phyloP scores from a whole-genome alignment of 2,888 invertebrate genomes.

The Apotomis turbidana region DNA sequence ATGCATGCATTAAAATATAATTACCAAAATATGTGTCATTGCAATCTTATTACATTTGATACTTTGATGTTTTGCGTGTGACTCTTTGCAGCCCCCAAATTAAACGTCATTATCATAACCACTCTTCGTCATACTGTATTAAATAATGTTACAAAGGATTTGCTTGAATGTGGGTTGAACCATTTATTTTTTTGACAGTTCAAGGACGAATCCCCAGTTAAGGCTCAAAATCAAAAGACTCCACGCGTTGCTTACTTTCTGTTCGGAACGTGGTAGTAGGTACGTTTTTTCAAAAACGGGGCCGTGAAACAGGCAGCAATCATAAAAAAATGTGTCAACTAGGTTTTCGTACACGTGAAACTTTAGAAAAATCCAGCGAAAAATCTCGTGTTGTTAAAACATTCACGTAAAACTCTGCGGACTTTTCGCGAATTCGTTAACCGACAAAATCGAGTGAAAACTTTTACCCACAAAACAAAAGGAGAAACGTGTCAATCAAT shows the following conservation, averaged over 20 bases:
- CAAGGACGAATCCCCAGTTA: no score
- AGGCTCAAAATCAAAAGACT: no score
- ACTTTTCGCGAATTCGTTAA: constrained; percentile 63
- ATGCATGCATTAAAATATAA: no score
- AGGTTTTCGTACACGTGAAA: constrained; percentile 54
- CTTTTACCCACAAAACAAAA: constrained; percentile 33
- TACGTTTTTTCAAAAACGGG: constrained; percentile 27
- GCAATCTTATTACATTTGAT: no score
- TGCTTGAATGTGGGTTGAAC: no score
- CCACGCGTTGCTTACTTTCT: constrained; percentile 4
- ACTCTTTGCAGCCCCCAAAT: no score
- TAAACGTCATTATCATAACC: no score
- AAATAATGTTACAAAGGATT: no score
- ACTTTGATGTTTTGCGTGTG: no score
- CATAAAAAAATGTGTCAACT: constrained; percentile 53
- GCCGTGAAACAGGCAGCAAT: constrained; percentile 48
- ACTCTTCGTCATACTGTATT: no score
- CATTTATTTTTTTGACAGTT: no score
- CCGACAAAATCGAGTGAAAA: constrained; percentile 47
- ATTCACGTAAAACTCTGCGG: constrained; percentile 66
- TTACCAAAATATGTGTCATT: no score
- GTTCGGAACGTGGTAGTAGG: constrained; percentile 9
- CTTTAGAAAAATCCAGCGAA: constrained; percentile 57
- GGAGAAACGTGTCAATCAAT: constrained; percentile 36
- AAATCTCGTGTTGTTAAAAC: constrained; percentile 68